Evolutionary conservation across 2,113 vertebrate species (phyloP).

Genomic region (Bettongia penicillata): DNA sequence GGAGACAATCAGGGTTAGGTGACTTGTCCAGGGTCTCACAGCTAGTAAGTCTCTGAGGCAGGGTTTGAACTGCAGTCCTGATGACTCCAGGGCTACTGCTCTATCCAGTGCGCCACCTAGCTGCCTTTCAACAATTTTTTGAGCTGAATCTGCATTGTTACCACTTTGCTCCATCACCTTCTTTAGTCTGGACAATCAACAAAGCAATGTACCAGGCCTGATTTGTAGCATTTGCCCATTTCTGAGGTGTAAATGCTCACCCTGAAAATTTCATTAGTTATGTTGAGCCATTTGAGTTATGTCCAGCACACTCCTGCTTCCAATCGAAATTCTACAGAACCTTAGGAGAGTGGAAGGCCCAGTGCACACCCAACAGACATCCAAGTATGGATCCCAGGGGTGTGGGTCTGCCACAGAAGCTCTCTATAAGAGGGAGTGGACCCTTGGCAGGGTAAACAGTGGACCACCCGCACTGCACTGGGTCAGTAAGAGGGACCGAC

Average conservation of each 20-base stretch:
- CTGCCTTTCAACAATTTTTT: neutral
- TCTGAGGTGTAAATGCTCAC: neutral
- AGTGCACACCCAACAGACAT: neutral
- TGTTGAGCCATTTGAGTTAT: neutral
- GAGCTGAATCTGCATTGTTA: neutral
- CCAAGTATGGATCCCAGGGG: neutral
- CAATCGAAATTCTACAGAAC: neutral
- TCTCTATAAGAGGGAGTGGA: neutral
- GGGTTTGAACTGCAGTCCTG: neutral
- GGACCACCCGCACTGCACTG: too few species aligned
- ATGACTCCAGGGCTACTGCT: neutral
- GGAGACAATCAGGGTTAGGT: neutral
- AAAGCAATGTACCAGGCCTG: neutral
- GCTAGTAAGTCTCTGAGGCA: neutral
- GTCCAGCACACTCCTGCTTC: neutral
- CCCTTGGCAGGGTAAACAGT: neutral
- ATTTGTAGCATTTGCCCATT: neutral
- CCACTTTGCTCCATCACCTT: neutral
- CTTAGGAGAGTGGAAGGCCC: neutral
- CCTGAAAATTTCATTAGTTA: neutral
- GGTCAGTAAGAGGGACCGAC: neutral
- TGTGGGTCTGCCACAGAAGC: neutral
- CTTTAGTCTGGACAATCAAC: neutral
- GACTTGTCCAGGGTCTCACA: neutral
- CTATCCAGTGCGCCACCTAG: too few species aligned